These are phyloP conservation scores for Takifugu flavidus DNA, from an alignment of 2,113 vertebrate species.

Conservation along the genomic window DNA sequence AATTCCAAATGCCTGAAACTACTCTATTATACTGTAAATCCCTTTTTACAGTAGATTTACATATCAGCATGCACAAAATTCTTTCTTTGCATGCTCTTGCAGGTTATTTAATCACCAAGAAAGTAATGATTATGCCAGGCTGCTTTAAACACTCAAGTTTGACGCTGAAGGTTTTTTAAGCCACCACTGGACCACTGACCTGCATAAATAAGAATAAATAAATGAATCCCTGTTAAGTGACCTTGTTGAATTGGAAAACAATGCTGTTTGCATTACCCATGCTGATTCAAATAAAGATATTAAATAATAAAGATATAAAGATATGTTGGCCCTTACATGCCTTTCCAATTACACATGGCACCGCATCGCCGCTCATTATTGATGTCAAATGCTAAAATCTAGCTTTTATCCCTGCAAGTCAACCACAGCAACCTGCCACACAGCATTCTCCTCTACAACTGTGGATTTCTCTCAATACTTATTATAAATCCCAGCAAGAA, in stretches of 20 bases:
- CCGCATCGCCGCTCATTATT: too few species aligned
- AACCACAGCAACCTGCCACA: neutral
- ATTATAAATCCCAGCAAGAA: conserved; percentile 66
- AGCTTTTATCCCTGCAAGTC: too few species aligned
- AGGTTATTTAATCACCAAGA: conserved; percentile 12
- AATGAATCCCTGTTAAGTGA: too few species aligned
- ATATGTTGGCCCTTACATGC: neutral
- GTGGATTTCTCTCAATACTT: conserved; percentile 47
- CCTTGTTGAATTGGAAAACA: neutral
- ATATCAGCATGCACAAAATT: too few species aligned
- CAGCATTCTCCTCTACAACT: conserved; percentile 3
- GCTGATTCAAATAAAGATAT: too few species aligned
- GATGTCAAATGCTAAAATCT: too few species aligned
- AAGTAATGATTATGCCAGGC: conserved; percentile 8
- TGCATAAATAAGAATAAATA: conserved; percentile 1
- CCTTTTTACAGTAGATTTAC: too few species aligned
- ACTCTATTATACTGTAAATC: too few species aligned
- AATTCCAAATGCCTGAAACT: too few species aligned
- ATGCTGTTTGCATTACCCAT: neutral
- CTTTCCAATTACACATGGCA: neutral
- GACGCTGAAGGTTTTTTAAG: conserved; percentile 18
- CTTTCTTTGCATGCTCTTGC: neutral
- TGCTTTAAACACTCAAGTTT: conserved; percentile 14
- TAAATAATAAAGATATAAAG: neutral
- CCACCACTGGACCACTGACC: conserved; percentile 3